Conservation (phyloP, 2,797 vertebrate species). For the Vireo griseus region DNA sequence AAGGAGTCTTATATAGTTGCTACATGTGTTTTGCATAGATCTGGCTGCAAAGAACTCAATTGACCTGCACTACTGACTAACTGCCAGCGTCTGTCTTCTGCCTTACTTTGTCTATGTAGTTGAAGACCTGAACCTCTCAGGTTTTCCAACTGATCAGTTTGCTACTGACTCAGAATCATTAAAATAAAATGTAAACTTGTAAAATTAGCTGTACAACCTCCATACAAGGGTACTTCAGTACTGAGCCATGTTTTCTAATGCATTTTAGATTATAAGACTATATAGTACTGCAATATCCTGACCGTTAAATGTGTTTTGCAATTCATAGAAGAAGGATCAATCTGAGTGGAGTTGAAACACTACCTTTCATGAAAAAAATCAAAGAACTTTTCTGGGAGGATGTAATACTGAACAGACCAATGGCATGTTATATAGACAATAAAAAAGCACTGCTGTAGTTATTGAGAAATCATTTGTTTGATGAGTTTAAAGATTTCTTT, state of each 20-base stretch:
- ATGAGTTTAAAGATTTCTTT: not conserved
- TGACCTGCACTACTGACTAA: not conserved
- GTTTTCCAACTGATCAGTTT: not conserved
- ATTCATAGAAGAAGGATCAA: not conserved
- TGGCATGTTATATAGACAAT: not conserved
- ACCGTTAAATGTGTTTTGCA: not conserved
- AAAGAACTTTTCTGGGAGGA: not conserved
- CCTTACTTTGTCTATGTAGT: not conserved
- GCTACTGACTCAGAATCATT: not conserved
- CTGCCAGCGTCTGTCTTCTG: not conserved
- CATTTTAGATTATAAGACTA: not conserved
- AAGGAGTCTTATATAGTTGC: not conserved
- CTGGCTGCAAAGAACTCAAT: not conserved
- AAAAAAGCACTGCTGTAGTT: not conserved
- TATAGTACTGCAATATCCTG: not conserved
- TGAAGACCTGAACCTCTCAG: not conserved
- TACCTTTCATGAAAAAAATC: not conserved
- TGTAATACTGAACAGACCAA: accelerated
- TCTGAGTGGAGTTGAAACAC: not conserved
- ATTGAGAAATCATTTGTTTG: not conserved
- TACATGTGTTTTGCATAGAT: not conserved
- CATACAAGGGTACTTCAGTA: not conserved
- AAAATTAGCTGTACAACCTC: not conserved
- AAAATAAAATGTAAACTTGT: not conserved
- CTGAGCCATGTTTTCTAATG: not conserved